Evolutionary conservation across 1,140 invertebrate species (phyloP), one percentile per base, ranked within the genome.

Genomic region (Drosophila malerkotliana): DNA sequence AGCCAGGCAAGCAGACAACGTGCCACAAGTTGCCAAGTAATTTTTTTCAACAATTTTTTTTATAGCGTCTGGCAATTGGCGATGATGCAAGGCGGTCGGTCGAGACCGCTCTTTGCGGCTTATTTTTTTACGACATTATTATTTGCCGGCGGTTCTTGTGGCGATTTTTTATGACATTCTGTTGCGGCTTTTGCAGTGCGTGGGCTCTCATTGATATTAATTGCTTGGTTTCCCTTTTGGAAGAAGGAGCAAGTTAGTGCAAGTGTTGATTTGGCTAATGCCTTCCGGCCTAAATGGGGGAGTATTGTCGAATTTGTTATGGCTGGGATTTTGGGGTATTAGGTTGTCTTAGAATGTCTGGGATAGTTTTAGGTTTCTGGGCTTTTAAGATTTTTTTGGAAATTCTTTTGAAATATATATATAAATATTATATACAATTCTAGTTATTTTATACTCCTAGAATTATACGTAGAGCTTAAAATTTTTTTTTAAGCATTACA

Each of bases 131-230:
- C 59, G 63, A 67, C 63, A 12, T 52, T 32, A 67, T 67, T 66
- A 64, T 67, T 64, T 66, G 63, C 59, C 45, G 28, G 51, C 64
- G 51, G 34, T 69, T 71, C 67, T 71, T 71, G 63, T 49, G 67
- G 67, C 52, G 30, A 69, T 69, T 55, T 56, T 69, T 69, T 71
- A 71, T 71, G 67, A 55, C 52, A 57, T 39, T 68, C 9, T 10
- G 7, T 47, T 18, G 44, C 1, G 44, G 44, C 1, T 47, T 69
- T 45, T 62, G 68, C 51, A 34, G 26, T 57, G 67, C 67, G 67
- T 71, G 67, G 67, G 67, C 41, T 39, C 64, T 48, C 67, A 71
- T 71, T 69, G 67, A 69, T 48, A 69, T 69, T 71, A 71, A 71
- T 71, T 69, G 64, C 52, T 69, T 44, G 51, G 63, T 47, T 56